These are phyloP conservation scores for Dysmachus trigonus DNA, from an alignment of 2,888 invertebrate genomes.

Conservation along the genomic window DNA sequence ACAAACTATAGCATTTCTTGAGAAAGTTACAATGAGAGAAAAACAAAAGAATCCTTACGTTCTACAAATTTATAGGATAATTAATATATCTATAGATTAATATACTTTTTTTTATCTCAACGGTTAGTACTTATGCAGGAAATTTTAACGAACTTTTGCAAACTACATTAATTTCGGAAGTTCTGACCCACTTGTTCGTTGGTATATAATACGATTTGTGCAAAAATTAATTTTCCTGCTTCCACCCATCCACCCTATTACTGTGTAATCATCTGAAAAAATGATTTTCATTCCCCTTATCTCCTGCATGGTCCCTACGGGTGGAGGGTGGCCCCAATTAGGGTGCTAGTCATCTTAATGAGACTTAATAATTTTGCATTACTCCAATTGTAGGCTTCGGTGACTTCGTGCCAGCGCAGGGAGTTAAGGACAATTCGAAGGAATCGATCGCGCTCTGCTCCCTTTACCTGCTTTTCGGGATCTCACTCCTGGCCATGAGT, in stretches of 20 bases:
- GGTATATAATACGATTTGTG: background rate
- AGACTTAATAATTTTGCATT: slow-evolving; percentile 28
- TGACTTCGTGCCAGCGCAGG: slow-evolving; percentile 87
- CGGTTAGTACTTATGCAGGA: no score
- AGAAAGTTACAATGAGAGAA: no score
- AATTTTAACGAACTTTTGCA: no score
- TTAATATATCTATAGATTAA: no score
- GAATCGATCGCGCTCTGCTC: slow-evolving; percentile 83
- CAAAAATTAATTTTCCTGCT: background rate
- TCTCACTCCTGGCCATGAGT: slow-evolving; percentile 93
- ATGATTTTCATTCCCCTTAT: background rate
- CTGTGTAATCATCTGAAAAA: background rate
- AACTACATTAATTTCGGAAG: no score
- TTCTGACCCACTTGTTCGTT: no score
- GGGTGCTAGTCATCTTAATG: background rate
- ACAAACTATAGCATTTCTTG: no score
- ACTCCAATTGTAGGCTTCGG: slow-evolving; percentile 72
- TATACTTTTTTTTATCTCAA: no score
- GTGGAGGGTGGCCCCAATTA: no score
- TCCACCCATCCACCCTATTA: background rate
- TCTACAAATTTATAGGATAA: no score
- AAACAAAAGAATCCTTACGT: no score
- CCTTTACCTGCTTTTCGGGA: slow-evolving; percentile 91
- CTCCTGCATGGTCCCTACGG: background rate
- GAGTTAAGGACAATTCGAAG: slow-evolving; percentile 62